A percentile compares a stretch with the other conserved stretches of the same genome.
phyloP scores from a whole-genome alignment of 2,113 vertebrate genomes.

The Lamprotornis superbus region DNA sequence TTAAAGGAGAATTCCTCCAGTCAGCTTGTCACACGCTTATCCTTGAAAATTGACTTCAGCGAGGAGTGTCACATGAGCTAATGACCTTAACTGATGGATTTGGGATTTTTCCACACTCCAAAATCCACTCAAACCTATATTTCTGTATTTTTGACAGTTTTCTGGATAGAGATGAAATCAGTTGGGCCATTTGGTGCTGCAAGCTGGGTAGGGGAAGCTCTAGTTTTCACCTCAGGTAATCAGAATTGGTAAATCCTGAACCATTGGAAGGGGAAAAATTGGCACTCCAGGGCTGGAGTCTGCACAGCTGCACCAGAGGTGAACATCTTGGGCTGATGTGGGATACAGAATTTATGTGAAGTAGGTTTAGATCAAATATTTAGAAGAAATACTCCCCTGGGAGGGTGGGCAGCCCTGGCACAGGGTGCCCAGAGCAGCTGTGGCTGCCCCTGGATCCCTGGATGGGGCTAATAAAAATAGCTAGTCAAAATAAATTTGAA shows the following conservation, averaged over 20 bases:
- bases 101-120: background rate
- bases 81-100: constrained; percentile 40
- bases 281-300: accelerated
- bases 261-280: background rate
- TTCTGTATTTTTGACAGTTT: background rate
- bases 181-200: background rate
- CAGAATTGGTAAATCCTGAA: background rate
- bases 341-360: accelerated
- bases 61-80: constrained; percentile 21
- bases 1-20: constrained; percentile 35
- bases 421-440: background rate
- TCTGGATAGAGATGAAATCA: background rate
- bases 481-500: background rate
- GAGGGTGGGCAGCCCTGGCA: background rate
- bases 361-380: background rate
- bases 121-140: background rate
- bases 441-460: background rate
- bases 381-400: accelerated
- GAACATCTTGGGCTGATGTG: accelerated
- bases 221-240: background rate
- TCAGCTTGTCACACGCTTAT: constrained; percentile 24
- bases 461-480: background rate
- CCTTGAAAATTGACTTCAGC: constrained; percentile 34
- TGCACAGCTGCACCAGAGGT: no score
- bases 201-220: background rate